Evolutionary conservation across 2,888 invertebrate species (phyloP), one percentile per base, ranked within the genome.

Genomic region (Petrolisthes manimaculis): DNA sequence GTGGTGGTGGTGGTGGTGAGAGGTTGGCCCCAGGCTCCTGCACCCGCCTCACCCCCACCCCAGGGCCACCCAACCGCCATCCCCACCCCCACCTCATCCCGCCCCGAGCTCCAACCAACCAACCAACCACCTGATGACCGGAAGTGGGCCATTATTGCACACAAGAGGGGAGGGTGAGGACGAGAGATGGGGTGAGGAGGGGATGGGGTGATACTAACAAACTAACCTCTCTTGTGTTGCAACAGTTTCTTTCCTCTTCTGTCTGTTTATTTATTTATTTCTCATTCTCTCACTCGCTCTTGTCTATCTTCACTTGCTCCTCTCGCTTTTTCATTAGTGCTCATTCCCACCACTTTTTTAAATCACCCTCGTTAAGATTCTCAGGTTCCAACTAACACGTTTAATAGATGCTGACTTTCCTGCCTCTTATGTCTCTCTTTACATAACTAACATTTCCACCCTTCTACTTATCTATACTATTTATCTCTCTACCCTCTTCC

Each of bases 101-200:
- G 71, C 69, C 85, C 69, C 54, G 37, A 55, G 55, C 55, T n/a
- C 14, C 56, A 24, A 56, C 82, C 61, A 37, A 56, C 84, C 84
- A 74, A 55, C 75, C 4, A 67, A 37, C 77, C 86, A 71, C 37
- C 83, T 79, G 87, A 87, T 83, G 87, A 86, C 80, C 71, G 82
- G 61, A 71, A 55, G 69, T 54, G 56, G 56, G 18, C 75, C 56
- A 87, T 87, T 87, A 87, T 69, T 83, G 83, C 86, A 79, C 86
- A 87, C 86, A 79, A 83, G 71, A 79, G 74, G 54, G 80, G 61
- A 18, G 51, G 84, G 56, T 24, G 84, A 77, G 61, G 77, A 54
- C 86, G 74, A 75, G 75, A 86, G 82, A 81, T 81, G 86, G 82
- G 82, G 86, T 86, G 82, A 71, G 82, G 37, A 37, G 37, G 37